A percentile compares a stretch with the other conserved stretches of the same genome.
phyloP scores from a whole-genome alignment of 2,888 invertebrate genomes.

The Notodonta dromedarius region DNA sequence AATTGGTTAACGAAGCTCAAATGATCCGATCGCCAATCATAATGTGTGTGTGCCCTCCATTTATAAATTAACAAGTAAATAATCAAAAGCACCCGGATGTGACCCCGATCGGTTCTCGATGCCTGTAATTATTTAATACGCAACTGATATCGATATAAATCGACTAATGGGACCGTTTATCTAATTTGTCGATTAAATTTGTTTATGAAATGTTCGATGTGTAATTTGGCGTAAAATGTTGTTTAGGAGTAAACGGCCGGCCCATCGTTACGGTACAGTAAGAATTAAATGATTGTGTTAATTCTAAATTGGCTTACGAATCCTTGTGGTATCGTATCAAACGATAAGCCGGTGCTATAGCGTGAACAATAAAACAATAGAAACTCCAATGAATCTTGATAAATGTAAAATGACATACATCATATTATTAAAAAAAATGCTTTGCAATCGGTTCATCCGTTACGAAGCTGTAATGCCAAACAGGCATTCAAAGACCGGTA shows the following conservation, averaged over 20 bases:
- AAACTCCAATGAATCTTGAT: too few relatives aligned
- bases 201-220: constrained; percentile 14
- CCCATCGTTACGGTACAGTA: too few relatives aligned
- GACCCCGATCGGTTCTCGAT: constrained; percentile 25
- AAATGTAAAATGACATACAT: too few relatives aligned
- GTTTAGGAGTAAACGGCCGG: neutral
- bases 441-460: too few relatives aligned
- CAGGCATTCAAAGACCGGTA: too few relatives aligned
- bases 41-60: constrained; percentile 29
- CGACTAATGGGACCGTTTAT: constrained; percentile 24
- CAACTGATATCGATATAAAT: constrained; percentile 26
- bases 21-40: constrained; percentile 23
- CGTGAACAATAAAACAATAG: too few relatives aligned
- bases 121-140: constrained; percentile 15
- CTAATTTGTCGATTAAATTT: constrained; percentile 6
- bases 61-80: constrained; percentile 36
- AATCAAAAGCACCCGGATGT: constrained; percentile 25
- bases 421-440: too few relatives aligned
- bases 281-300: too few relatives aligned
- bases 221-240: constrained; percentile 4
- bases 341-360: too few relatives aligned
- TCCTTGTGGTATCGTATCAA: too few relatives aligned
- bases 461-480: too few relatives aligned
- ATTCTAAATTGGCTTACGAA: too few relatives aligned
- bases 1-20: constrained; percentile 18